Evolutionary conservation across 1,140 invertebrate genomes (phyloP).

Genomic region (Propsilocerus akamusi): DNA sequence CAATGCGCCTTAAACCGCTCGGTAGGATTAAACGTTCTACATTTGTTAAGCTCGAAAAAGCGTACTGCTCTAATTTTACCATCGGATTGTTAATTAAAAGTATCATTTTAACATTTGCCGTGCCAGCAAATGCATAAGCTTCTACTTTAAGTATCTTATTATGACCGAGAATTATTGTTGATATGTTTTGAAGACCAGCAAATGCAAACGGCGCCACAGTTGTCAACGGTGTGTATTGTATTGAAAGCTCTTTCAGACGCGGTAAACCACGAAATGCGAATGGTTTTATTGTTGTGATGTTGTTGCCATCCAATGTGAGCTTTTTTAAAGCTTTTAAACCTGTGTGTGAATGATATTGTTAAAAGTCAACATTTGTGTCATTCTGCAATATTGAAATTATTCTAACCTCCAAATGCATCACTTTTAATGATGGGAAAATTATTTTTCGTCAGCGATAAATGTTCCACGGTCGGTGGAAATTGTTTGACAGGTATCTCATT

Average conservation of each 20-base stretch:
- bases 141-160: slow-evolving; percentile 62
- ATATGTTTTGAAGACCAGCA: slow-evolving; percentile 61
- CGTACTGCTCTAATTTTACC: slow-evolving; percentile 47
- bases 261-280: slow-evolving; percentile 66
- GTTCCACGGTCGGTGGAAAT: slow-evolving; percentile 52
- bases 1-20: slow-evolving; percentile 50
- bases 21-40: slow-evolving; percentile 56
- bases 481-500: slow-evolving; percentile 52
- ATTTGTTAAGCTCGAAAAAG: slow-evolving; percentile 61
- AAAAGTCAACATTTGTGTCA: too few species aligned
- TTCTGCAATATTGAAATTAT: too few species aligned
- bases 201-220: slow-evolving; percentile 61
- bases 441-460: slow-evolving; percentile 62
- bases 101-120: slow-evolving; percentile 55
- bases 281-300: slow-evolving; percentile 55
- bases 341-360: too few species aligned
- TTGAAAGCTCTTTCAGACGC: slow-evolving; percentile 52
- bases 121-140: slow-evolving; percentile 62
- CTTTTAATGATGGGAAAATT: slow-evolving; percentile 54
- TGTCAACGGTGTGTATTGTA: slow-evolving; percentile 58
- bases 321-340: slow-evolving; percentile 46
- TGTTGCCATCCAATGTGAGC: slow-evolving; percentile 59
- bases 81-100: slow-evolving; percentile 59
- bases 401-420: slow-evolving; percentile 61
- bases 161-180: slow-evolving; percentile 49